Evolutionary conservation across 1,140 invertebrate genomes (phyloP).

Genomic region (Rhopalosiphum maidis): DNA sequence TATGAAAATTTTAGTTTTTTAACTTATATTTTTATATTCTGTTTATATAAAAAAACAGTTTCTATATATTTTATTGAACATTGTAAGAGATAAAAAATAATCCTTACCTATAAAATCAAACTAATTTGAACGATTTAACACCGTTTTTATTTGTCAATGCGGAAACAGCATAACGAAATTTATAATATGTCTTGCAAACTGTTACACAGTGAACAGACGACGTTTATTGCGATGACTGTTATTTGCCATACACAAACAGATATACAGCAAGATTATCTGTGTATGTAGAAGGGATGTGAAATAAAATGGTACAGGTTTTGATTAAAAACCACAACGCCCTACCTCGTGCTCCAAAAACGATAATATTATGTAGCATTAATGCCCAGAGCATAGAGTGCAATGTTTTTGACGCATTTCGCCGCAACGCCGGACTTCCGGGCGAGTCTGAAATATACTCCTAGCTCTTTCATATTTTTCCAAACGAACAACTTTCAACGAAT

Average conservation of each 20-base stretch:
- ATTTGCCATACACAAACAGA: background rate
- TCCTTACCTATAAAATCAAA: background rate
- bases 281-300: background rate
- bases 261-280: background rate
- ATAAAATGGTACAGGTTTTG: background rate
- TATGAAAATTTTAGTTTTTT: too few relatives aligned
- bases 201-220: background rate
- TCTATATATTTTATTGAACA: background rate
- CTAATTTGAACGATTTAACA: background rate
- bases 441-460: background rate
- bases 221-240: background rate
- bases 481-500: background rate
- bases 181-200: background rate
- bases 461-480: background rate
- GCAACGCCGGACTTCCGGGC: slow-evolving; percentile 26
- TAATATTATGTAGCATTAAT: slow-evolving; percentile 22
- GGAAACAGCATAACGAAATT: background rate
- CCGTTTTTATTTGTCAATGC: background rate
- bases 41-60: too few relatives aligned
- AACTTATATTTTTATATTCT: too few relatives aligned
- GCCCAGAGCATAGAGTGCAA: background rate
- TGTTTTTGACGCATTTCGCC: slow-evolving; percentile 26
- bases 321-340: background rate
- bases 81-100: background rate
- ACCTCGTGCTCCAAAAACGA: background rate